Conservation (phyloP, 1,140 invertebrate species). For the Drosophila grimshawi region DNA sequence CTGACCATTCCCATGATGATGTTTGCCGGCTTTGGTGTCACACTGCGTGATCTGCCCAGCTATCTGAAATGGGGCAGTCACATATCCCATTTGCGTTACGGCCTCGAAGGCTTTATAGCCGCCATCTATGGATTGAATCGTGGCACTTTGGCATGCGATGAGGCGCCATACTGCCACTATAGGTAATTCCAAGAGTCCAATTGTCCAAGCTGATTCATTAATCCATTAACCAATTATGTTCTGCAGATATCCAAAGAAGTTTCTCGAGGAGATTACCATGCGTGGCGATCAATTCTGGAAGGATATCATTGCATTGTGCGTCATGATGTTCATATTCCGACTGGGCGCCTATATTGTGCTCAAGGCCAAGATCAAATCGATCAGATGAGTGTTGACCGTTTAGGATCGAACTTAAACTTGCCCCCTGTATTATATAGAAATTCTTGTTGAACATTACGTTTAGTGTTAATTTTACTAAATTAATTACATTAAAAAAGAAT, state of each 20-base stretch:
- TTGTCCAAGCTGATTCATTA: neutral
- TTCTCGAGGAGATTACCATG: slow-evolving; percentile 92
- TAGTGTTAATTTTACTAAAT: slow-evolving; percentile 89
- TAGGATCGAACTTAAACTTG: slow-evolving; percentile 23
- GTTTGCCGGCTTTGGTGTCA: slow-evolving; percentile 93
- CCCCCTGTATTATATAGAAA: slow-evolving; percentile 90
- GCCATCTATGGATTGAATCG: slow-evolving; percentile 93
- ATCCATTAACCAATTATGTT: slow-evolving; percentile 6
- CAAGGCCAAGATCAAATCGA: slow-evolving; percentile 78
- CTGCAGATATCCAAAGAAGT: slow-evolving; percentile 88
- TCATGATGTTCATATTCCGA: slow-evolving; percentile 90
- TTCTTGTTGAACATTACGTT: slow-evolving; percentile 90
- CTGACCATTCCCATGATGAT: slow-evolving; percentile 94
- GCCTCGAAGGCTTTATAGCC: slow-evolving; percentile 92
- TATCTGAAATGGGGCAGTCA: slow-evolving; percentile 95
- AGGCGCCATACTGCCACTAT: slow-evolving; percentile 90
- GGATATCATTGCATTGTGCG: slow-evolving; percentile 90
- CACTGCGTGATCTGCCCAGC: slow-evolving; percentile 89
- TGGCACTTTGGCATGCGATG: slow-evolving; percentile 87
- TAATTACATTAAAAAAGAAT: slow-evolving; percentile 84
- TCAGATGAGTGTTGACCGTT: slow-evolving; percentile 54
- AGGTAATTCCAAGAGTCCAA: slow-evolving; percentile 83
- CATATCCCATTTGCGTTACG: slow-evolving; percentile 94
- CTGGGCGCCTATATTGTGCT: slow-evolving; percentile 91
- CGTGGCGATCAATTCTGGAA: slow-evolving; percentile 92